Evolutionary conservation across 2,888 invertebrate genomes (phyloP).

Genomic region (Sepiola atlantica): DNA sequence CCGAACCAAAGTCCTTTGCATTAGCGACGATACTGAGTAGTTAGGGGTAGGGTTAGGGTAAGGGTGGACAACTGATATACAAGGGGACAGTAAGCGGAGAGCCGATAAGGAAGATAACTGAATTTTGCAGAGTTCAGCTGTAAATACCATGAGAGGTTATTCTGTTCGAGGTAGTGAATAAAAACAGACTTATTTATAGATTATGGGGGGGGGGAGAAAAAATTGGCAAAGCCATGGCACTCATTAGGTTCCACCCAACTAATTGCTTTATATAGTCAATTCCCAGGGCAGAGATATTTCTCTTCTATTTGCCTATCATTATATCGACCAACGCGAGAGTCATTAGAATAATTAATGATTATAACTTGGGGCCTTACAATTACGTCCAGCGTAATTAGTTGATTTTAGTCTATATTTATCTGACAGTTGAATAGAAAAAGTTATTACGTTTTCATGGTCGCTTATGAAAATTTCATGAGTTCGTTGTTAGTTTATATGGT

Average conservation of each 20-base stretch:
- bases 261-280: not conserved
- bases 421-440: not conserved
- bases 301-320: not conserved
- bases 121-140: no score
- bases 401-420: not conserved
- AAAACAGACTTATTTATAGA: not conserved
- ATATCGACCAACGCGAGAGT: not conserved
- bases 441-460: not conserved
- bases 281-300: not conserved
- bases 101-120: no score
- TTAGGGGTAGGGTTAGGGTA: no score
- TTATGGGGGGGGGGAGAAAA: not conserved
- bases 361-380: not conserved
- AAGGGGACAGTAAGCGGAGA: no score
- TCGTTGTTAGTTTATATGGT: not conserved
- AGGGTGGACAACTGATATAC: no score
- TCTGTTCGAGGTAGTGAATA: no score
- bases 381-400: not conserved
- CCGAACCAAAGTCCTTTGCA: no score
- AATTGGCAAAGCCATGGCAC: no score
- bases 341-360: not conserved
- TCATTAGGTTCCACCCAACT: not conserved
- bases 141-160: no score
- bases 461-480: not conserved
- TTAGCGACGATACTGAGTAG: no score